These are phyloP conservation scores for Podilymbus podiceps DNA, from an alignment of 2,113 vertebrate species.

Conservation along the genomic window DNA sequence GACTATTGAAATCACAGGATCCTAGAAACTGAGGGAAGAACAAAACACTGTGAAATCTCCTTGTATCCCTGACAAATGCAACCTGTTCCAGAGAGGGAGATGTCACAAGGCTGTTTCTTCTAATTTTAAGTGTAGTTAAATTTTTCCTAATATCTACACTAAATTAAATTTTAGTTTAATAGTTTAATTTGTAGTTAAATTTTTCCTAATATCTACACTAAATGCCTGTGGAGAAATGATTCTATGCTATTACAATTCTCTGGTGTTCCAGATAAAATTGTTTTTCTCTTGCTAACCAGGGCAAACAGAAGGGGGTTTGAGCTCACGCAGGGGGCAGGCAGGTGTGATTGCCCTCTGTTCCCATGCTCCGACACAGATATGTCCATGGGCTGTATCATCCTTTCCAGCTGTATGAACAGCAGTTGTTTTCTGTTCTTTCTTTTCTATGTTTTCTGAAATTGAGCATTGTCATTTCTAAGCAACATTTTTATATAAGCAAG, in stretches of 20 bases:
- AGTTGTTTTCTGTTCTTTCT: neutral
- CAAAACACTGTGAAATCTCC: neutral
- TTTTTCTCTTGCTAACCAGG: neutral
- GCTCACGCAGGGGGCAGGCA: neutral
- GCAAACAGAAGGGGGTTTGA: neutral
- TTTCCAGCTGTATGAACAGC: neutral
- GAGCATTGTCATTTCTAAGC: neutral
- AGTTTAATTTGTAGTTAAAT: neutral
- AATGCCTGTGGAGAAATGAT: neutral
- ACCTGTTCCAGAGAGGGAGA: neutral
- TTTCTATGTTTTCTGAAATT: neutral
- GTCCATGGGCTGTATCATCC: neutral
- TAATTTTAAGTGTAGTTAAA: neutral
- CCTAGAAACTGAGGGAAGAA: neutral
- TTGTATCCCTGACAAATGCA: neutral
- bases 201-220: neutral
- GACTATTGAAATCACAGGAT: neutral
- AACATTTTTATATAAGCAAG: neutral
- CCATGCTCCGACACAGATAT: neutral
- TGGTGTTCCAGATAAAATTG: neutral
- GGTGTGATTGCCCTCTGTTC: neutral
- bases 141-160: neutral
- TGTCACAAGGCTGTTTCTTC: neutral
- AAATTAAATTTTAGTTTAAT: too few relatives aligned
- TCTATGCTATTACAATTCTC: neutral